Evolutionary conservation across 2,888 invertebrate genomes (phyloP), one percentile per base, ranked within the genome.

Genomic region (Pegoplata infirma): DNA sequence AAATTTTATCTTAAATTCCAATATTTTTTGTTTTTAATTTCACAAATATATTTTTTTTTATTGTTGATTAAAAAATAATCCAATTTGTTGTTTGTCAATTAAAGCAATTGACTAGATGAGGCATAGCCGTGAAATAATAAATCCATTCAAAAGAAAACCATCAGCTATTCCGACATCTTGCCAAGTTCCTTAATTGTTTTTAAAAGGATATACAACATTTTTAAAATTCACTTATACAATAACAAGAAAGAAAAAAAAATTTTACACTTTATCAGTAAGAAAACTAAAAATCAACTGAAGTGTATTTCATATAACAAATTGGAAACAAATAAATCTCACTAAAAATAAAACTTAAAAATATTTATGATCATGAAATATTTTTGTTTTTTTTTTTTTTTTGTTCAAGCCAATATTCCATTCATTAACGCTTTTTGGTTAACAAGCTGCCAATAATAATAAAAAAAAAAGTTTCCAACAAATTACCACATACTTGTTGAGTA

Each of bases 101-200:
- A 87, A 83, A 85, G 84, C 84, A 88, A 86, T 84, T 88, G 88
- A 87, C 88, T 88, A 88, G 88, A 88, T 88, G 88, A 87, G 86
- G 88, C 88, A 88, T 88, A 88, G 88, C 88, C 88, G 88, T 83
- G 80, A 67, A 80, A n/a, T n/a, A 81, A 79, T 47, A 76, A 67
- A 80, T 81, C n/a, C n/a, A n/a, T n/a, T n/a, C n/a, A n/a, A 66
- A 12, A 63, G 80, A 58, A 72, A 79, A 84, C 84, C 83, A 67
- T 88, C 88, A 88, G 88, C 88, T 88, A 88, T 88, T 88, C 88
- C 88, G 88, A 88, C 88, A 88, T 88, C 88, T 88, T 88, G 88
- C 88, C 88, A 88, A 87, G 83, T 88, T 83, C 86, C 83, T 84
- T 85, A 86, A 84, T 84, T 86, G 85, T 81, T 7, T 28, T 19